phyloP scores from a whole-genome alignment of 2,797 vertebrate genomes.

The Sitta carolinensis region DNA sequence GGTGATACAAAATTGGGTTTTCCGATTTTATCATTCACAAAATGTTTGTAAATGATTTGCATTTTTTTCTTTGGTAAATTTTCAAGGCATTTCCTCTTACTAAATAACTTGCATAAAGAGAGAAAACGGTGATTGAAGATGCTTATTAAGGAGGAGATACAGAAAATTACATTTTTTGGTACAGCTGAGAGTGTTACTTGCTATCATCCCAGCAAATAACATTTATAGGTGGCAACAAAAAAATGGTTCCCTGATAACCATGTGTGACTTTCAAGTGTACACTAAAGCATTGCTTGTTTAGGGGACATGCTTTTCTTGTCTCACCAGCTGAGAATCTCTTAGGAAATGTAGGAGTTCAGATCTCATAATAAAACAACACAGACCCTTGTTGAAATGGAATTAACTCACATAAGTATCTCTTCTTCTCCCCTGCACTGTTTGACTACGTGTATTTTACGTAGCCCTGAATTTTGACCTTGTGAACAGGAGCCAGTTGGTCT shows the following conservation, averaged over 20 bases:
- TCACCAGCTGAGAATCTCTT: neutral
- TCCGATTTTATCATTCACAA: neutral
- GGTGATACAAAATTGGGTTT: neutral
- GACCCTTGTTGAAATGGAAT: neutral
- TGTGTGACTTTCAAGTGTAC: neutral
- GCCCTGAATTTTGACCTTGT: conserved; percentile 1
- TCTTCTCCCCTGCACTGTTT: neutral
- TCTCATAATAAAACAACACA: neutral
- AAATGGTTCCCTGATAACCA: neutral
- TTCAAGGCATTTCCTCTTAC: neutral
- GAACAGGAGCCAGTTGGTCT: neutral
- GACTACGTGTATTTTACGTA: neutral
- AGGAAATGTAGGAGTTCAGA: neutral
- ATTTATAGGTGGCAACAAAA: neutral
- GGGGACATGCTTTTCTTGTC: neutral
- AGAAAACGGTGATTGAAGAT: neutral
- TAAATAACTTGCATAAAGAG: neutral
- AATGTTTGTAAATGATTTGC: neutral
- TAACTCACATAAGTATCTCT: neutral
- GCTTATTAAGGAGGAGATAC: neutral
- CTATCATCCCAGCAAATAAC: neutral
- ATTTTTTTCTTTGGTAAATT: neutral
- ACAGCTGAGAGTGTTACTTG: neutral
- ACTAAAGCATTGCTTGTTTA: neutral
- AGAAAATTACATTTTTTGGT: neutral